Percentiles rank a stretch among this genome's conserved stretches.
Evolutionary conservation across 2,888 invertebrate species (phyloP).

Genomic region (Zygothrica quintamaculata): DNA sequence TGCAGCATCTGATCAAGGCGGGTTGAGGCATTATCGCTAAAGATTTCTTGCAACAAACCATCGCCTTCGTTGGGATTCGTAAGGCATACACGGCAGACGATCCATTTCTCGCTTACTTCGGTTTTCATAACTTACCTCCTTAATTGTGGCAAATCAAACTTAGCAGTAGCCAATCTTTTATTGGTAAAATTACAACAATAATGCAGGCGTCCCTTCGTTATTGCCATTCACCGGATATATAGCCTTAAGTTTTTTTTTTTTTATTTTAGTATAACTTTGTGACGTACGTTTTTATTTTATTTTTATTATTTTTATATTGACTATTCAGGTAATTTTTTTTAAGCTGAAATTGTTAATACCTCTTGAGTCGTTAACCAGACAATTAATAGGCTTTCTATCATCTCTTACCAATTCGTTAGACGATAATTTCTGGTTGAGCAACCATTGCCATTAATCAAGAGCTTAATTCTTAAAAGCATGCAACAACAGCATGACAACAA

Average conservation of each 20-base stretch:
- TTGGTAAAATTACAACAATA: conserved; percentile 36
- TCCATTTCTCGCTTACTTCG: conserved; percentile 73
- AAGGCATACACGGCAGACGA: conserved; percentile 80
- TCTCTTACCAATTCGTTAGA: conserved; percentile 62
- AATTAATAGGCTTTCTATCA: conserved; percentile 63
- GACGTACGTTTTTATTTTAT: background rate
- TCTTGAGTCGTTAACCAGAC: conserved; percentile 12
- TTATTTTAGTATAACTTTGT: too few species aligned
- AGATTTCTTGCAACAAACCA: conserved; percentile 74
- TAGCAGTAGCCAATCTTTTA: conserved; percentile 10
- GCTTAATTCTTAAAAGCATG: conserved; percentile 68
- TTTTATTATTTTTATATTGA: conserved; percentile 5
- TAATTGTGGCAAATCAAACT: conserved; percentile 21
- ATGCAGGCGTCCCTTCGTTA: conserved; percentile 41
- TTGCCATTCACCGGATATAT: conserved; percentile 31
- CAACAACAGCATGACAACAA: conserved; percentile 20
- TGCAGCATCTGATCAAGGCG: conserved; percentile 82
- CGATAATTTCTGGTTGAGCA: conserved; percentile 64
- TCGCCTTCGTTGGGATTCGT: conserved; percentile 59
- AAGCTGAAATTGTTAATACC: conserved; percentile 1
- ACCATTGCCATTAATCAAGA: conserved; percentile 75
- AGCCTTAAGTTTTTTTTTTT: conserved; percentile 29
- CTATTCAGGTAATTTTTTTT: background rate
- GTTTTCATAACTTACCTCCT: conserved; percentile 68
- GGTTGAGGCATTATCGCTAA: conserved; percentile 71